Base-by-base conservation (phyloP, 23 tunicate genomes). In the Corella eumyota region DNA sequence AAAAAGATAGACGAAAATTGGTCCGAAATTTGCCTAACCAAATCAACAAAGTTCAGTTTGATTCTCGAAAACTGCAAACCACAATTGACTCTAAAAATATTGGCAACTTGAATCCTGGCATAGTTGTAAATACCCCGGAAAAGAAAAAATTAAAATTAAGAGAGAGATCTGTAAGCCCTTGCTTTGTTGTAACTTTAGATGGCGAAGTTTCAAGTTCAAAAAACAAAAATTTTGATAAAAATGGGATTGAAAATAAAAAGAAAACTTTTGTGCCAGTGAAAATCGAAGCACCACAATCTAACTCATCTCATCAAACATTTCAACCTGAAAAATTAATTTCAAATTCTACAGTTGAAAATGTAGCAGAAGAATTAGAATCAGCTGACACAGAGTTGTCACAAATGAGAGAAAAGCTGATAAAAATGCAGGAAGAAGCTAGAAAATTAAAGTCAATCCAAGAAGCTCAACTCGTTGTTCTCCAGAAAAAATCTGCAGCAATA, bases 401-500 rank as follows among this genome's bases (percentile, higher is more conserved):
- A 36, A 84, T 84, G 94, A 62, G 76, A 44, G 62, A 45, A 35
- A 75, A 84, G 36, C 51, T 84, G 0, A 25, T 84, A 24, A 58
- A 70, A 56, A 73, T 85, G 78, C 79, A 85, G 46, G 74, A 76
- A 33, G 73, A 85, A 47, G 78, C 85, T 31, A 61, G 40, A 47
- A 85, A 71, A 56, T 61, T 77, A 19, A 85, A 77, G 71, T 46
- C 69, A 55, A 58, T 77, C 23, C 95, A 85, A 66, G 32, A 62
- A 3, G 72, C 71, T 31, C 94, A 58, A 22, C 82, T 66, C 1
- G 73, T 58, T 50, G 17, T 46, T 0, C 15, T 75, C 7, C 27
- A 75, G 36, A 28, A 3, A 31, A 44, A 40, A 29, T n/a, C 70
- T 36, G 19, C 53, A 9, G 26, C 32, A 4, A 70, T 70, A 37